Evolutionary conservation across 2,113 vertebrate genomes (phyloP).

Genomic region (Lophochroa leadbeateri): DNA sequence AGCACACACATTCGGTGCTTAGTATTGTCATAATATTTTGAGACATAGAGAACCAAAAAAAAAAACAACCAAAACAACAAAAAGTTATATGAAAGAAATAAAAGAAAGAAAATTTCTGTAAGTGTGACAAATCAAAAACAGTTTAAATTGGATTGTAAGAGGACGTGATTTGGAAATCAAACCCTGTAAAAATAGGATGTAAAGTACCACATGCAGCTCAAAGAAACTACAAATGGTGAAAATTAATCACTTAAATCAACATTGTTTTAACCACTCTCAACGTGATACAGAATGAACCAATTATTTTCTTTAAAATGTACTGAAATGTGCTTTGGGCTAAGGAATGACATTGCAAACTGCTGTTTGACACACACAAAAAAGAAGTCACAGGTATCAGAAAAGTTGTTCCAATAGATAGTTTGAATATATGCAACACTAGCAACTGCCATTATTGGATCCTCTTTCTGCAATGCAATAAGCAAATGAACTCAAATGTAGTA

Average conservation of each 20-base stretch:
- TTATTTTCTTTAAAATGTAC: not conserved
- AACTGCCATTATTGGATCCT: not conserved
- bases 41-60: not conserved
- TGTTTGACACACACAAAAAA: not conserved
- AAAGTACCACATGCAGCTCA: not conserved
- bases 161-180: not conserved
- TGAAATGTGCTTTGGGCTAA: not conserved
- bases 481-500: not conserved
- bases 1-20: not conserved
- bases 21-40: not conserved
- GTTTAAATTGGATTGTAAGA: not conserved
- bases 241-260: not conserved
- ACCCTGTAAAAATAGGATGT: not conserved
- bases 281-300: not conserved
- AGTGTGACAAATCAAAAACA: not conserved
- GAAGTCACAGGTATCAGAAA: not conserved
- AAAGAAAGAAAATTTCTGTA: not conserved
- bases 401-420: not conserved
- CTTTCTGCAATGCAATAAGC: not conserved
- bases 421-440: not conserved
- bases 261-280: not conserved
- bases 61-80: not conserved
- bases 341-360: not conserved
- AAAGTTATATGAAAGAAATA: not conserved
- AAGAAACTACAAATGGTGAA: not conserved